phyloP scores from a whole-genome alignment of 2,113 vertebrate genomes.

The Mesembrinibis cayennensis region DNA sequence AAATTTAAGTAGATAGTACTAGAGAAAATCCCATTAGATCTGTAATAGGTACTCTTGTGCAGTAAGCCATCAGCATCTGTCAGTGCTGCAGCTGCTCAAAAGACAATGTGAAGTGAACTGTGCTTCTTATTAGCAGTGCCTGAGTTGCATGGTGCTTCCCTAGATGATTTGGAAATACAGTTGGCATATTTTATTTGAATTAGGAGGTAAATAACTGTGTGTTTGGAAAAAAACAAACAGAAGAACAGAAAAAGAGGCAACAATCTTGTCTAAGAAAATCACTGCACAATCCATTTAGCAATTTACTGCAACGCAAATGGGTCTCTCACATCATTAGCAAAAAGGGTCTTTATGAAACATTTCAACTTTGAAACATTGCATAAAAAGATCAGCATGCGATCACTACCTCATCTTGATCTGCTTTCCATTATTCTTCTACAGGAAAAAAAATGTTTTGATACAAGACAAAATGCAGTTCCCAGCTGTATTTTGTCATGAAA shows the following conservation, averaged over 20 bases:
- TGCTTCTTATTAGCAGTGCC: neutral
- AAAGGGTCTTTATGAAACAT: neutral
- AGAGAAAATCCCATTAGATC: neutral
- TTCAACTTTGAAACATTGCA: neutral
- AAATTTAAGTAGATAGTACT: neutral
- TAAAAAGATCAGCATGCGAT: neutral
- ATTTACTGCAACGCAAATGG: neutral
- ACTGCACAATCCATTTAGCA: neutral
- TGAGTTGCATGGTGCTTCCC: neutral
- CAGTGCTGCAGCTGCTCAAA: neutral
- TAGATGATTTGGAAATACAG: neutral
- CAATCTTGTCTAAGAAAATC: neutral
- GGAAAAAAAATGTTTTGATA: slow-evolving; percentile 18
- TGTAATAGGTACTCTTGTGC: neutral
- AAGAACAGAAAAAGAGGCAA: neutral
- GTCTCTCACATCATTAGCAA: neutral
- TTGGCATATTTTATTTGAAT: neutral
- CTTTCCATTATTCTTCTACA: slow-evolving; percentile 5
- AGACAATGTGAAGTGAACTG: neutral
- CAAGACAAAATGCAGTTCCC: slow-evolving; percentile 11
- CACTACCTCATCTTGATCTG: neutral
- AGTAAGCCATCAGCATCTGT: neutral
- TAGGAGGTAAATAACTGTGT: neutral
- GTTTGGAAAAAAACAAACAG: neutral
- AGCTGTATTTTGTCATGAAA: slow-evolving; percentile 48